Conservation (phyloP, 2,888 invertebrate species). For the Eudemis profundana region DNA sequence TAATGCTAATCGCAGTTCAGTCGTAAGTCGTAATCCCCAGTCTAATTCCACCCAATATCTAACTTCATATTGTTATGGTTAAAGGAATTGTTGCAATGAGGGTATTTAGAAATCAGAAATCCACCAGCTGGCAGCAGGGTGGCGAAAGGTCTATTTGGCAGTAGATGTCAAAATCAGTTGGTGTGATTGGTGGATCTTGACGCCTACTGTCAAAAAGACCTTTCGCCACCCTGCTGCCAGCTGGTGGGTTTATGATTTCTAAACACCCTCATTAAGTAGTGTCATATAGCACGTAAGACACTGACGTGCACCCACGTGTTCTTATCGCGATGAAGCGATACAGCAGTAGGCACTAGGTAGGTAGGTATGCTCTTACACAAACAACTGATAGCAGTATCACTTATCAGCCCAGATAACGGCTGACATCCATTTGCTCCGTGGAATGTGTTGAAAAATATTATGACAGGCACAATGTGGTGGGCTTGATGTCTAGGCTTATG, state of each 20-base stretch:
- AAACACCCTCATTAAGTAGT: no score
- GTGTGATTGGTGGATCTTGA: no score
- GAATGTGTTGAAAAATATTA: constrained; percentile 41
- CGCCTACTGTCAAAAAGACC: no score
- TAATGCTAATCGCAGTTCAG: not conserved
- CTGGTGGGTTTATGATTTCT: no score
- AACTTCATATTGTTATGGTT: not conserved
- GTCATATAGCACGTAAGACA: constrained; percentile 17
- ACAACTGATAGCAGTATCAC: constrained; percentile 39
- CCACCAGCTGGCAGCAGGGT: no score
- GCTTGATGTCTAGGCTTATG: not conserved
- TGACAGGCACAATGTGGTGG: not conserved
- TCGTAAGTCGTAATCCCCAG: not conserved
- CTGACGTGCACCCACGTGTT: constrained; percentile 40
- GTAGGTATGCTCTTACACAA: constrained; percentile 43
- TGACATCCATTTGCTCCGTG: constrained; percentile 39
- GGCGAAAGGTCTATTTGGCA: no score
- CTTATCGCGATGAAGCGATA: constrained; percentile 50
- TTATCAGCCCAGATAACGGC: constrained; percentile 31
- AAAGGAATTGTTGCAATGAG: no score
- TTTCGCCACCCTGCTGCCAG: no score
- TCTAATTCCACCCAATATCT: not conserved
- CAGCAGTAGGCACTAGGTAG: constrained; percentile 45
- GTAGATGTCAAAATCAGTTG: no score
- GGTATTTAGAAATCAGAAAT: no score